Conservation (phyloP, 2,888 invertebrate species). For the Incurvaria masculella region DNA sequence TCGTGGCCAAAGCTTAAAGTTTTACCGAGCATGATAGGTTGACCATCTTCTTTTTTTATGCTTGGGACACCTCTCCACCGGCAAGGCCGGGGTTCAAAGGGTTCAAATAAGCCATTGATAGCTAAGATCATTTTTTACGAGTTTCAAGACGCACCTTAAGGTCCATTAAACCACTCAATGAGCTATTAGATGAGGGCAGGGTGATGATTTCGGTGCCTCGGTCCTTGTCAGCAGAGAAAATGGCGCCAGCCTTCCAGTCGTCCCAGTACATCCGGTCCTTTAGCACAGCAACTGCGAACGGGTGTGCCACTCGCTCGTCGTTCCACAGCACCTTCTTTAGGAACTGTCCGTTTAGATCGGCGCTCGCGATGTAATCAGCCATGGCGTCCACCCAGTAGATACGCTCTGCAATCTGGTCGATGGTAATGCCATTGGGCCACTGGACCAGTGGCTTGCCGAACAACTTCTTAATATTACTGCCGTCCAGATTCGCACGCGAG, state of each 20-base stretch:
- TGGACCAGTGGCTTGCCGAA: slow-evolving; percentile 66
- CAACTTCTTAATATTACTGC: slow-evolving; percentile 61
- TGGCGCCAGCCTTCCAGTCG: slow-evolving; percentile 79
- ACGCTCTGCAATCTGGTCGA: slow-evolving; percentile 76
- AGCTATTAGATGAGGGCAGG: slow-evolving; percentile 48
- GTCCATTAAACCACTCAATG: slow-evolving; percentile 75
- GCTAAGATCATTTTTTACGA: no score
- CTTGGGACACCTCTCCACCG: no score
- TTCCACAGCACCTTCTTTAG: slow-evolving; percentile 65
- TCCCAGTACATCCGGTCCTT: slow-evolving; percentile 89
- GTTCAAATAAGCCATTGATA: no score
- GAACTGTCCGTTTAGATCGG: slow-evolving; percentile 66
- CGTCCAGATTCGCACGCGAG: slow-evolving; percentile 77
- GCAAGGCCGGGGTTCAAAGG: no score
- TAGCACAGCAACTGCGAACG: slow-evolving; percentile 81
- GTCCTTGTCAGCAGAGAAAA: slow-evolving; percentile 78
- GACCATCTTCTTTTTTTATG: no score
- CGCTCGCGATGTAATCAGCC: slow-evolving; percentile 76
- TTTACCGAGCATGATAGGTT: no score
- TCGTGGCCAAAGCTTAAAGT: no score
- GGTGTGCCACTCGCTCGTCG: slow-evolving; percentile 70
- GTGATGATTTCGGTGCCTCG: slow-evolving; percentile 58
- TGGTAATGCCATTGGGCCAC: slow-evolving; percentile 86
- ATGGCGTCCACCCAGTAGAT: slow-evolving; percentile 89
- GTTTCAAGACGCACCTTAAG: slow-evolving; percentile 58